A percentile compares a stretch with the other conserved stretches of the same genome.
Conservation (phyloP, 2,888 invertebrate species). For the Limnephilus auricula region DNA sequence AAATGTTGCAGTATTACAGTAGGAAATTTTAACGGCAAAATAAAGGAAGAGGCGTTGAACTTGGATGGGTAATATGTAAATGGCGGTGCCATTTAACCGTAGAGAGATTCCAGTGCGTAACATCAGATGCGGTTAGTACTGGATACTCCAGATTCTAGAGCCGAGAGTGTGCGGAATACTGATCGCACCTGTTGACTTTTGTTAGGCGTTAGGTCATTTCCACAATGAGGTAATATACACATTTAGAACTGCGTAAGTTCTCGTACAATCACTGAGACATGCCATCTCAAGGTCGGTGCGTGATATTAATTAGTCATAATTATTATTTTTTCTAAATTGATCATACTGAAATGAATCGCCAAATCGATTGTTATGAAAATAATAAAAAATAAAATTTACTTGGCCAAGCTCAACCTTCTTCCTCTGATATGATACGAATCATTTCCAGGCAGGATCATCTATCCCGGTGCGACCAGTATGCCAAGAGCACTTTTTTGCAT, state of each 20-base stretch:
- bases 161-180: background rate
- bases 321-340: background rate
- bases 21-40: conserved; percentile 57
- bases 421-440: too few relatives aligned
- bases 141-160: conserved; percentile 33
- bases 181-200: background rate
- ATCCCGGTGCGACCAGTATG: too few relatives aligned
- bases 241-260: background rate
- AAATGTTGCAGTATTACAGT: background rate
- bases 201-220: background rate
- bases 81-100: conserved; percentile 57
- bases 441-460: too few relatives aligned
- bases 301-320: background rate
- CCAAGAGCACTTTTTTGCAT: too few relatives aligned
- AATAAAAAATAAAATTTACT: too few relatives aligned
- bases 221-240: background rate
- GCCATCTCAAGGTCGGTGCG: background rate
- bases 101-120: conserved; percentile 60
- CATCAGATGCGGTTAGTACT: conserved; percentile 21
- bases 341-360: background rate
- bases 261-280: background rate
- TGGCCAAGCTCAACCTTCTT: too few relatives aligned
- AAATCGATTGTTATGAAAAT: too few relatives aligned
- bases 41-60: conserved; percentile 59
- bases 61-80: conserved; percentile 55